These are phyloP conservation scores for Bicyclus anynana DNA, from an alignment of 1,140 invertebrate species.

Conservation along the genomic window DNA sequence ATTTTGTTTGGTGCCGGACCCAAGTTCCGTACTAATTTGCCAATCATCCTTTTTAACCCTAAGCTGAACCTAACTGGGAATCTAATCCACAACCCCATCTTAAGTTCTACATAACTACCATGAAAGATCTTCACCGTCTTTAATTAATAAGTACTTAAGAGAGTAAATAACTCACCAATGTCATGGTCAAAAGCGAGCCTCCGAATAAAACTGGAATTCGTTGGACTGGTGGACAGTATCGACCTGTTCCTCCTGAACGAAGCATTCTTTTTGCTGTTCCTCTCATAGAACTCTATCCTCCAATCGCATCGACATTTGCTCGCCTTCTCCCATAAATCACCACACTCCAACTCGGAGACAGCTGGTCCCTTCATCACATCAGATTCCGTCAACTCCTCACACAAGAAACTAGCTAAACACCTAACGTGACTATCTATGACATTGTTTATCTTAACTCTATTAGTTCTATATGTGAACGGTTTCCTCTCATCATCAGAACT, in stretches of 20 bases:
- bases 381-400: slow-evolving; percentile 55
- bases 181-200: slow-evolving; percentile 58
- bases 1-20: too few species aligned
- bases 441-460: slow-evolving; percentile 41
- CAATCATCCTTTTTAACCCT: too few species aligned
- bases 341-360: slow-evolving; percentile 76
- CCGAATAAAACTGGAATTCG: slow-evolving; percentile 54
- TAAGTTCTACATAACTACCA: too few species aligned
- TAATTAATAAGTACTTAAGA: too few species aligned
- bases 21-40: too few species aligned
- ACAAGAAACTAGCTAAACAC: slow-evolving; percentile 68
- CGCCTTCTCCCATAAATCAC: slow-evolving; percentile 73
- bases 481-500: slow-evolving; percentile 67
- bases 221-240: slow-evolving; percentile 66
- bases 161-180: slow-evolving; percentile 43
- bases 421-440: slow-evolving; percentile 59
- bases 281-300: slow-evolving; percentile 61
- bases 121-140: too few species aligned
- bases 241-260: slow-evolving; percentile 69
- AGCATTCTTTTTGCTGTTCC: slow-evolving; percentile 68
- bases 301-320: slow-evolving; percentile 65
- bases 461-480: slow-evolving; percentile 31
- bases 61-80: too few species aligned
- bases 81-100: too few species aligned
- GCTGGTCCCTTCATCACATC: slow-evolving; percentile 49